A percentile compares a stretch with the other conserved stretches of the same genome.
These are phyloP conservation scores for Chouioia cunea DNA, from an alignment of 2,888 invertebrate species.

Conservation along the genomic window DNA sequence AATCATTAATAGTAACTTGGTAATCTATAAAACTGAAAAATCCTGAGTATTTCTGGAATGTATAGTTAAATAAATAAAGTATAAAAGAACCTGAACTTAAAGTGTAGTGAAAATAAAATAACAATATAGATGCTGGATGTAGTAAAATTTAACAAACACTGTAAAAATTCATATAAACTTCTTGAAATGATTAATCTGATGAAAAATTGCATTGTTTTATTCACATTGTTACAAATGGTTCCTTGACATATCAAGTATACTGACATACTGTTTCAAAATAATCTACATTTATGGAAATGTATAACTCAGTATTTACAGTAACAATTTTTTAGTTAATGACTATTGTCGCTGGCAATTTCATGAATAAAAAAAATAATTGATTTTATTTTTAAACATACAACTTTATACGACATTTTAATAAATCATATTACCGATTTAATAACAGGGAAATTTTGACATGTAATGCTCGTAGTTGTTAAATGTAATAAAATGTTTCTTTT, in stretches of 20 bases:
- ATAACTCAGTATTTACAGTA: slow-evolving; percentile 16
- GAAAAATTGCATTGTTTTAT: slow-evolving; percentile 2
- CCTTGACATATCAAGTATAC: slow-evolving; percentile 61
- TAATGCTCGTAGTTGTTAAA: slow-evolving; percentile 57
- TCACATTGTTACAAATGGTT: slow-evolving; percentile 36
- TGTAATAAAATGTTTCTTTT: slow-evolving; percentile 63
- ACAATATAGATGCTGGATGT: slow-evolving; percentile 54
- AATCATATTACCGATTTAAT: slow-evolving; percentile 28
- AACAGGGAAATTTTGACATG: slow-evolving; percentile 40
- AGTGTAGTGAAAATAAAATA: slow-evolving; percentile 43
- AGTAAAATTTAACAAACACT: slow-evolving; percentile 50
- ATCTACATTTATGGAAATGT: slow-evolving; percentile 33
- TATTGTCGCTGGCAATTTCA: slow-evolving; percentile 30
- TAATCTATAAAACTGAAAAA: slow-evolving; percentile 8
- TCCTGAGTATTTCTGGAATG: slow-evolving; percentile 36
- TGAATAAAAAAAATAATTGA: slow-evolving; percentile 38
- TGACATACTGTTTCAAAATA: slow-evolving; percentile 31
- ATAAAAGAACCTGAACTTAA: slow-evolving; percentile 40
- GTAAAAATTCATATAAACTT: slow-evolving; percentile 29
- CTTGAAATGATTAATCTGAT: background rate
- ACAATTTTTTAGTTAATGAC: slow-evolving; percentile 17
- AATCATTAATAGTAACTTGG: slow-evolving; percentile 34
- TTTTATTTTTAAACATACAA: slow-evolving; percentile 27
- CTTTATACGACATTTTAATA: background rate
- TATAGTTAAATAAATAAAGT: slow-evolving; percentile 50